Evolutionary conservation across 2,888 invertebrate species (phyloP), one percentile per base, ranked within the genome.

Genomic region (Incurvaria masculella): DNA sequence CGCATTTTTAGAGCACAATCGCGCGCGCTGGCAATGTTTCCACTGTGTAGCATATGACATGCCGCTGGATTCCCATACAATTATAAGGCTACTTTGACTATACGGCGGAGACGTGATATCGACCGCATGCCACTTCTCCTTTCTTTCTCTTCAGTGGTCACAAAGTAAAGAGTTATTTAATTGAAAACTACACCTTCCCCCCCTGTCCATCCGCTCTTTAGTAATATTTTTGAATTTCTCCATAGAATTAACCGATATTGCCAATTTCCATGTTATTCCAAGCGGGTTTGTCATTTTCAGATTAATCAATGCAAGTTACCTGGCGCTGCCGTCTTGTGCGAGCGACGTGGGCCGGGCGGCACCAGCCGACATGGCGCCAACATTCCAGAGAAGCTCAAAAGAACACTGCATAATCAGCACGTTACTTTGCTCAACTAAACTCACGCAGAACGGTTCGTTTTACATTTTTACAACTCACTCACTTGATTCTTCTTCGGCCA

Each of bases 381-480:
- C 83, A 43, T 93, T 91, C 68, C 85, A 87, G 53, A 81, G 89
- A 57, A 93, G 92, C 55, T 85, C 89, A 53, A 92, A 91, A 66
- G 97, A 97, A 71, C 82, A 85, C 14, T 88, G 95, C 51, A 84
- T 84, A 40, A 84, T 97, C 10, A 86, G 84, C 59, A 94, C 96
- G 0, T 67, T 93, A 39, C 78, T 97, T 20, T 96, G 95, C 67
- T 97, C 97, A 19, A 97, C 97, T n/a, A 97, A 97, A 68, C 79
- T 97, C 8, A 97, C 97, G 0, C 97, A 97, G 70, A 97, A 97
- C 63, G 89, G 91, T 89, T 67, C 63, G 67, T 52, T 33, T n/a
- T n/a, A n/a, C n/a, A n/a, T n/a, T n/a, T n/a, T n/a, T n/a, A n/a
- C n/a, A n/a, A n/a, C n/a, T n/a, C n/a, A n/a, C n/a, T n/a, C n/a